Evolutionary conservation across 2,888 invertebrate species (phyloP), one percentile per base, ranked within the genome.

Genomic region (Cartodere bifasciata): DNA sequence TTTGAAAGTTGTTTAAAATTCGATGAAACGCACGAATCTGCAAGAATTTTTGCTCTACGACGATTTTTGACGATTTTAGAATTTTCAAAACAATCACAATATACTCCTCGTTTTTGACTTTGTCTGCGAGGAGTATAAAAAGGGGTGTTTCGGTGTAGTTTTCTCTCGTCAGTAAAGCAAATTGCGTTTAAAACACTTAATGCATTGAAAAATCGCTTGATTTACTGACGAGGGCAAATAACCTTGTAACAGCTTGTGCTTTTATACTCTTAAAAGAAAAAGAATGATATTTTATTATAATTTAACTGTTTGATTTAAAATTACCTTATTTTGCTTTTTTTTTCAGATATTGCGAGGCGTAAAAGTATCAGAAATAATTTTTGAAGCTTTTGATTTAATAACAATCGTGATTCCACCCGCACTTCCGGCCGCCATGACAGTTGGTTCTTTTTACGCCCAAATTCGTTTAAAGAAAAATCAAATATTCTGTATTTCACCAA

Each of bases 331-430:
- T n/a, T 28, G 25, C 36, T 24, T 41, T 26, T 36, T 32, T 41
- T 45, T 50, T 1, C 52, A 80, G 79, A 63, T 70, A 2, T 55
- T 72, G 48, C 67, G 76, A 14, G 65, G 70, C 0, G 60, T 79
- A 0, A 62, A 70, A 0, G 57, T 67, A 0, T 53, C 70, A 1
- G 76, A 81, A 47, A 78, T 85, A 16, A 63, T 71, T 0, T 59
- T 87, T n/a, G 82, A 90, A 50, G 82, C 87, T 0, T 62, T 94
- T 40, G 94, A 94, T 61, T 74, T 94, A 28, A 80, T 94, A 38
- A 95, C 94, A 0, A 90, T 95, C 34, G 90, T 87, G 20, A 85
- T 94, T 1, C 94, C 94, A 0, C 94, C 94, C 2, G 92, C 94
- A 1, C 61, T 95, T 14, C 94, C 92, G 2, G 92, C 92, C 20